Percentiles rank a stretch among this genome's conserved stretches.
Conservation (phyloP, 2,797 vertebrate species). For the Neopelma chrysocephalum region DNA sequence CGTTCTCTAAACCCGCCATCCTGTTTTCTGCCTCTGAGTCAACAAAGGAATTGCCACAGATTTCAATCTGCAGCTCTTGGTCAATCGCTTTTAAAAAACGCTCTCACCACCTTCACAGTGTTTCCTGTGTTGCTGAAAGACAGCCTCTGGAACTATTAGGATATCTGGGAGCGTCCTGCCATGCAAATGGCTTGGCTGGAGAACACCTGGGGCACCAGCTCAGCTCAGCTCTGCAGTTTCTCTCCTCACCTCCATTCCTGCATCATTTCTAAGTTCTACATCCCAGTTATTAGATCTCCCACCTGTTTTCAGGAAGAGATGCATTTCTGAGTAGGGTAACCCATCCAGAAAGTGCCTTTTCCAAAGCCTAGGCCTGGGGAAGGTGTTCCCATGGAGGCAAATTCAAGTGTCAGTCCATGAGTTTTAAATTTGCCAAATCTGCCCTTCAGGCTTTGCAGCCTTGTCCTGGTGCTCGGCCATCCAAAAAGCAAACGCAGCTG, state of each 20-base stretch:
- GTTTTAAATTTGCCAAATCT: neutral
- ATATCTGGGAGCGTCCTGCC: neutral
- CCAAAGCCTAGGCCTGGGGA: neutral
- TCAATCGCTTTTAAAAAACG: neutral
- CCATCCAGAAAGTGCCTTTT: neutral
- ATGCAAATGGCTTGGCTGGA: neutral
- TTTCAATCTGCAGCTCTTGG: neutral
- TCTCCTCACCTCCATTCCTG: neutral
- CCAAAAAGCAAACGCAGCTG: neutral
- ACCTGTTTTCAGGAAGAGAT: neutral
- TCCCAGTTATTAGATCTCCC: neutral
- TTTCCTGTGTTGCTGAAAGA: neutral
- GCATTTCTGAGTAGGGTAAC: neutral
- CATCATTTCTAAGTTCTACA: neutral
- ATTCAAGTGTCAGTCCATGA: neutral
- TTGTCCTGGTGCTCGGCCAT: neutral
- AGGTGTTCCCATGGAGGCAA: neutral
- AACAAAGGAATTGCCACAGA: neutral
- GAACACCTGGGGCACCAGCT: neutral
- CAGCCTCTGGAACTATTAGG: neutral
- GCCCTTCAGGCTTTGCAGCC: neutral
- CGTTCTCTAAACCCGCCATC: neutral
- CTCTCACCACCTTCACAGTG: neutral
- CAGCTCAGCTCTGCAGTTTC: neutral
- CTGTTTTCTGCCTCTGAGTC: neutral